These are phyloP conservation scores for Brachionus paranguensis DNA, from an alignment of 1,140 invertebrate genomes.

Conservation along the genomic window DNA sequence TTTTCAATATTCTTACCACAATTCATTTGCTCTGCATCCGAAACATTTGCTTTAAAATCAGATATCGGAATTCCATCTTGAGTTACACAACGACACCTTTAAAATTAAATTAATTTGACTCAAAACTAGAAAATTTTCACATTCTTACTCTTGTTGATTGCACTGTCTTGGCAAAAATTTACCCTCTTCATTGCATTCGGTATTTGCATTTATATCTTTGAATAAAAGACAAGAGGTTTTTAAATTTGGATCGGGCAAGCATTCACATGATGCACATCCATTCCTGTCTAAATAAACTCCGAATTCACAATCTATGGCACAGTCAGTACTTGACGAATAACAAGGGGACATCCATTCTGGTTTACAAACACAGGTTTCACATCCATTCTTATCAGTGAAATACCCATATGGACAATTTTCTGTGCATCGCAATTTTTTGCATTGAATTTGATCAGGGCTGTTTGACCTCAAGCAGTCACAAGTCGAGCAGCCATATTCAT, in stretches of 20 bases:
- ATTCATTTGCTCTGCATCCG: constrained; percentile 7
- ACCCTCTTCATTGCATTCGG: background rate
- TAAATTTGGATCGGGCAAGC: constrained; percentile 16
- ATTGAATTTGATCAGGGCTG: background rate
- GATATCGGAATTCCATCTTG: constrained; percentile 6
- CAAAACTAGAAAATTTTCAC: background rate
- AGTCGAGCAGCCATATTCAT: constrained; percentile 23
- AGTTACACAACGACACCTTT: constrained; percentile 7
- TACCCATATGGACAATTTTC: constrained; percentile 1
- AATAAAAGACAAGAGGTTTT: background rate
- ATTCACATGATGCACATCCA: constrained; percentile 22
- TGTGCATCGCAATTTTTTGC: background rate
- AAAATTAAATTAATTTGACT: background rate
- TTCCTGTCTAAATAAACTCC: constrained; percentile 20
- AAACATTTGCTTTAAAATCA: constrained; percentile 12
- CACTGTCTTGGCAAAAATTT: constrained; percentile 13
- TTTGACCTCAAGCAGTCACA: constrained; percentile 31
- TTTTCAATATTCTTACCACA: constrained; percentile 11
- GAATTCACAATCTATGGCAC: background rate
- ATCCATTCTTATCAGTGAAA: constrained; percentile 16
- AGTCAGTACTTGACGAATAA: background rate
- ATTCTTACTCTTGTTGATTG: constrained; percentile 14
- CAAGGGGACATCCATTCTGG: constrained; percentile 15
- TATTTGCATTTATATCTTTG: background rate
- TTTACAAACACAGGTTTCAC: constrained; percentile 35